Base-by-base conservation (phyloP, 2,888 invertebrate genomes). In the Thera britannica region DNA sequence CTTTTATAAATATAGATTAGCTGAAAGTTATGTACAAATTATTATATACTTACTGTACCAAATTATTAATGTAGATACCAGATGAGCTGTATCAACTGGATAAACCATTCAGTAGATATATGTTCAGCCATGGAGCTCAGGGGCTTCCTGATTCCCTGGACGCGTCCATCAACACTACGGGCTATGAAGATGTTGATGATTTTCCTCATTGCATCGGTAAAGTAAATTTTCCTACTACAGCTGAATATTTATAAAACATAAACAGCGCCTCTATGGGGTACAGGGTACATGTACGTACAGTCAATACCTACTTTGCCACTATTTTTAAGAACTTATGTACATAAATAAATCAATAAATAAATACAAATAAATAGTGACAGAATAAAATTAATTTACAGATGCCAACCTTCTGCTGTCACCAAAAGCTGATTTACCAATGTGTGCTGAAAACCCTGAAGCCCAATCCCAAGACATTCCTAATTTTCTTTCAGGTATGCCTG, bases 361-460 rank as follows among this genome's bases (percentile, higher is more conserved):
- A n/a, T n/a, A n/a, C n/a, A 23, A 23, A 23, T 23, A 23, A 23
- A 23, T 23, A 38, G 38, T 38, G 0, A 38, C 38, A 38, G 6
- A 5, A 34, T 52, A 52, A 52, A 34, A 35, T 54, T 54, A 6
- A 52, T 65, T 82, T 84, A 57, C 75, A 92, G 92, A 93, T 82
- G 83, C 90, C 56, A 91, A 85, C 73, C 78, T 92, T 23, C 83
- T 93, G 60, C 75, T 91, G 56, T 93, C 93, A 51, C 93, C 93
- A 49, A 93, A 92, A 78, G 90, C 87, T 65, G 88, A 92, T 72
- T 58, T 83, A 58, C 76, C 82, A 52, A 73, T 83, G 63, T 72
- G 68, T 73, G 74, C 65, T 55, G 82, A 83, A 46, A 83, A 83
- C 68, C 49, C 58, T 65, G 83, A 86, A 72, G 77, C 79, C 2